Base-by-base conservation (phyloP, 1,140 invertebrate species). In the Eupristina koningsbergeri region DNA sequence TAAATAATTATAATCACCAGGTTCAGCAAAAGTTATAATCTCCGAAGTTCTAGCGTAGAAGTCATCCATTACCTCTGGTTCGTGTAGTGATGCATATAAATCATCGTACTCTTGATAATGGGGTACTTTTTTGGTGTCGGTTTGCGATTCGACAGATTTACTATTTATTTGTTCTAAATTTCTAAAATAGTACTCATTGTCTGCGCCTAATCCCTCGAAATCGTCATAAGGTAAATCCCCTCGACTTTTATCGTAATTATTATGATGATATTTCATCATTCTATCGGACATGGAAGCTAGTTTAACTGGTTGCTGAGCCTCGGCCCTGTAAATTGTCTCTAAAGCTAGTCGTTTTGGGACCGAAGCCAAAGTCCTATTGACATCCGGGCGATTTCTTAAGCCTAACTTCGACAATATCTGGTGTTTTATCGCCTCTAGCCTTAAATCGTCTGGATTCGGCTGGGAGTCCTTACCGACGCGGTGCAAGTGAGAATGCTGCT, bases 21-120 rank as follows among this genome's bases (percentile, higher is more conserved):
- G 94, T 89, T 96, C 96, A 9, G 96, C 96, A 89, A 97, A 97
- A 22, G 95, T 95, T 86, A 97, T 96, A 87, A 97, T 96, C 91
- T 97, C 96, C 39, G 95, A 95, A 9, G 96, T 96, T 84, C 94
- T 94, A 19, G 95, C 96, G 90, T 96, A 96, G 88, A 95, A 96
- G 87, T 96, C 96, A 87, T 96, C 96, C 26, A 93, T 91, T 53
- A 93, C 92, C 64, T 92, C 92, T 19, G 89, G 80, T 84, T 88
- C 87, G 39, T 86, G 90, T 81, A 85, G 89, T 78, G 83, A 75
- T 31, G 85, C 80, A 67, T 92, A 91, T 45, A 67, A 36, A 84
- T 85, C 84, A 39, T 87, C 81, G 67, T 92, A 91, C 69, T 89
- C 88, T 74, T 87, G 87, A 67, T 89, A 89, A 78, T 88, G 87